phyloP scores from a whole-genome alignment of 2,797 vertebrate genomes.

The Siniperca obscura region DNA sequence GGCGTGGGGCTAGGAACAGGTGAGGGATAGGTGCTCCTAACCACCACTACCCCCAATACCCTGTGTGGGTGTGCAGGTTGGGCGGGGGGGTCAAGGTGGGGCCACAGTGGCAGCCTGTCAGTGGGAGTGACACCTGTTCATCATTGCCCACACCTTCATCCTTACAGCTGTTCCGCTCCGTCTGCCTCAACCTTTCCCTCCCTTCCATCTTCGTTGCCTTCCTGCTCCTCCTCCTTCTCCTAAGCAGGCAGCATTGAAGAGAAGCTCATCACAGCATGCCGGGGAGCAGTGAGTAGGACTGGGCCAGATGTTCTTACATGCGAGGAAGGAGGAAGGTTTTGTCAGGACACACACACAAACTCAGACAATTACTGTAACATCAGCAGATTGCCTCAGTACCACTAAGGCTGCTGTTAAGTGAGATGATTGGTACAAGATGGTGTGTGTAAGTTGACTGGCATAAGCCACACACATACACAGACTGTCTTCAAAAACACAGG shows the following conservation, averaged over 20 bases:
- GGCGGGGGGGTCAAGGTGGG: slow-evolving; percentile 33
- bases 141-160: slow-evolving; percentile 60
- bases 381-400: slow-evolving; percentile 87
- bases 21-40: slow-evolving; percentile 58
- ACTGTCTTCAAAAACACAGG: slow-evolving; percentile 34
- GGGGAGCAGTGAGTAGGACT: slow-evolving; percentile 56
- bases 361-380: slow-evolving; percentile 74
- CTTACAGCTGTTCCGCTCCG: slow-evolving; percentile 71
- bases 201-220: slow-evolving; percentile 15
- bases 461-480: slow-evolving; percentile 32
- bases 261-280: slow-evolving; percentile 59
- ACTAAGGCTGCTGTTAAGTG: slow-evolving; percentile 68
- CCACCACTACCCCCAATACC: slow-evolving; percentile 36
- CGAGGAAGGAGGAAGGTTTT: slow-evolving; percentile 59
- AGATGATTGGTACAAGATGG: slow-evolving; percentile 68
- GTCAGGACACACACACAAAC: slow-evolving; percentile 72
- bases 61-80: slow-evolving; percentile 70
- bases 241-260: slow-evolving; percentile 36
- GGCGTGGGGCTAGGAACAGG: slow-evolving; percentile 66
- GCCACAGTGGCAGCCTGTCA: slow-evolving; percentile 61
- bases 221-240: slow-evolving; percentile 26
- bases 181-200: slow-evolving; percentile 56
- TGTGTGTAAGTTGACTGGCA: slow-evolving; percentile 52
- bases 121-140: slow-evolving; percentile 85
- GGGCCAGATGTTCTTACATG: slow-evolving; percentile 76